Evolutionary conservation across 1,140 invertebrate species (phyloP).

Genomic region (Anastrepha ludens): DNA sequence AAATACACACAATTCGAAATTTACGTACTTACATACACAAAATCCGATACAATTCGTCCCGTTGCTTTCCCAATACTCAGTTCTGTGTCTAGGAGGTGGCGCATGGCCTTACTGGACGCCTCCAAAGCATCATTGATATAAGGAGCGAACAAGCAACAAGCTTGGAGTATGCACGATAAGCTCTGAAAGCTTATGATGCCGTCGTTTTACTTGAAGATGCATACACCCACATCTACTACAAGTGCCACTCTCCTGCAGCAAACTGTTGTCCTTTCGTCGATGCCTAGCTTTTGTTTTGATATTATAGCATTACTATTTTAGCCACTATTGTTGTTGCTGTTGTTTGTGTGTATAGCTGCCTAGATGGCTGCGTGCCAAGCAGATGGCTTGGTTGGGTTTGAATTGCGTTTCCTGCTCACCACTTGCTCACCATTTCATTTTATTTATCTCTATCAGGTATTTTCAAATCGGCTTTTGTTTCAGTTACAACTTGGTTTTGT

Average conservation of each 20-base stretch:
- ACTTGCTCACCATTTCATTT: background rate
- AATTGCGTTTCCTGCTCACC: background rate
- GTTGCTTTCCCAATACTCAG: background rate
- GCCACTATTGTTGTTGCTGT: background rate
- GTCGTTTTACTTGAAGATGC: constrained; percentile 4
- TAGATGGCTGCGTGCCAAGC: background rate
- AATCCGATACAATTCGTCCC: constrained; percentile 9
- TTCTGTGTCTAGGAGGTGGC: background rate
- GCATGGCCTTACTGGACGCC: background rate
- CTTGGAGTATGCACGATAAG: constrained; percentile 14
- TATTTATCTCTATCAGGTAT: constrained; percentile 31
- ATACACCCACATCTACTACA: background rate
- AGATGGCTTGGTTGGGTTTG: background rate
- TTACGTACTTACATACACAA: background rate
- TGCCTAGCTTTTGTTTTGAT: background rate
- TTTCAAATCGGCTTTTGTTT: constrained; percentile 48
- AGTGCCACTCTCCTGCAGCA: background rate
- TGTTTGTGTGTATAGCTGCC: background rate
- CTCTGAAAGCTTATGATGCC: constrained; percentile 50
- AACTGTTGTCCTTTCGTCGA: constrained; percentile 1
- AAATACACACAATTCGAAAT: constrained; percentile 1
- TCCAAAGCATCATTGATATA: background rate
- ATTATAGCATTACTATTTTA: background rate
- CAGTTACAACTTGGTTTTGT: constrained; percentile 33
- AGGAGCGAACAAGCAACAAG: background rate